A percentile compares a stretch with the other conserved stretches of the same genome.
phyloP scores from a whole-genome alignment of 1,140 invertebrate genomes.

The Dreissena polymorpha region DNA sequence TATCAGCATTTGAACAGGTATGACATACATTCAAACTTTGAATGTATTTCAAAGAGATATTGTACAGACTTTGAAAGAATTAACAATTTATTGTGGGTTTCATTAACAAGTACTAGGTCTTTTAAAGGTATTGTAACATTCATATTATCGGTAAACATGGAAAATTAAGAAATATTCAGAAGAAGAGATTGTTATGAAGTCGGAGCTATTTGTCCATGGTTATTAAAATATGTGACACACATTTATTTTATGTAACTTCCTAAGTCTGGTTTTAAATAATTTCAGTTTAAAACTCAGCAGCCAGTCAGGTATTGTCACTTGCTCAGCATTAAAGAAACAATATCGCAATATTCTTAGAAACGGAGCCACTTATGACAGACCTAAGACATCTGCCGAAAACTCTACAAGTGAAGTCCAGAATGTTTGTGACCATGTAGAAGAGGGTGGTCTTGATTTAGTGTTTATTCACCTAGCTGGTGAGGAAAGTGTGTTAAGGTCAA shows the following conservation, averaged over 20 bases:
- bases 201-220: too few species aligned
- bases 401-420: not conserved
- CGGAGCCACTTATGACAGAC: conserved; percentile 10
- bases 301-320: conserved; percentile 64
- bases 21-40: not conserved
- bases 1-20: conserved; percentile 64
- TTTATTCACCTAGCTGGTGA: conserved; percentile 64
- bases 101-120: too few species aligned
- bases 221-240: too few species aligned
- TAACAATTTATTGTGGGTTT: too few species aligned
- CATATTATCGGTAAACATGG: too few species aligned
- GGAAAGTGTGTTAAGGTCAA: conserved; percentile 36
- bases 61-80: too few species aligned
- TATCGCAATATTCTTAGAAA: conserved; percentile 62
- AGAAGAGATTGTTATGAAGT: too few species aligned
- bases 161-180: too few species aligned
- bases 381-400: too few species aligned
- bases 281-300: conserved; percentile 50
- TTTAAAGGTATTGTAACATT: too few species aligned
- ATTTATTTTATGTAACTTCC: too few species aligned
- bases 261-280: conserved; percentile 1
- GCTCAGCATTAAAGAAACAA: conserved; percentile 66
- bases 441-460: conserved; percentile 14
- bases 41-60: too few species aligned
- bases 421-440: not conserved